Base-by-base conservation (phyloP, 2,888 invertebrate species). In the Apocheima hispidaria region DNA sequence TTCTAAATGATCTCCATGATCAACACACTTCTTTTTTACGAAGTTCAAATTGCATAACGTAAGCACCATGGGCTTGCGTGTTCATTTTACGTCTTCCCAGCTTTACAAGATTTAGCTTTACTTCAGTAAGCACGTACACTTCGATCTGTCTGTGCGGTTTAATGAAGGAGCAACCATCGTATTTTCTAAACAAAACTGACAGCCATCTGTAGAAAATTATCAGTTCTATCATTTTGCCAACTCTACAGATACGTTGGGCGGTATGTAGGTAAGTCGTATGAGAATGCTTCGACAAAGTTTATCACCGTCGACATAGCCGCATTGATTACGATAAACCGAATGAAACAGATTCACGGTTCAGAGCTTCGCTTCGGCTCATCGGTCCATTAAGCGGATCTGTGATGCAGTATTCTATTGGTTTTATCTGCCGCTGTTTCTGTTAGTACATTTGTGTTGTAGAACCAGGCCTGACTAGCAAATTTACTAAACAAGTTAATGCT, bases 331-430 rank as follows among this genome's bases (percentile, higher is more conserved):
- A 50, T 16, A 60, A 68, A 53, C 58, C 66, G 58, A 49, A 49
- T 14, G 60, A 68, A 54, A 59, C 66, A 59, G 59, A 52, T 66
- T 56, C 64, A 66, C 68, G 56, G 72, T 61, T 75, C 70, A 69
- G 48, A 67, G 73, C 67, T 70, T 69, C 65, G 46, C 56, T 55
- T 49, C 64, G 58, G 67, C 68, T 72, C 70, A 73, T 70, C 64
- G 62, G 60, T 26, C 60, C 46, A 61, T 66, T 67, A 54, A 63
- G 33, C 60, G 57, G 63, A 67, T 65, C 60, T 66, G 68, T 43
- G 58, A 61, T 66, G 66, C 55, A 63, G 14, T 26, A 43, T 44
- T 44, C 36, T 36, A 52, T 50, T 40, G 26, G 46, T 61, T 63
- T 51, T 56, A 33, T 51, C 9, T 30, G 23, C 14, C 1, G 2